Percentiles rank a stretch among this genome's conserved stretches.
Conservation (phyloP, 2,888 invertebrate genomes). For the Lycocerus yunnanus region DNA sequence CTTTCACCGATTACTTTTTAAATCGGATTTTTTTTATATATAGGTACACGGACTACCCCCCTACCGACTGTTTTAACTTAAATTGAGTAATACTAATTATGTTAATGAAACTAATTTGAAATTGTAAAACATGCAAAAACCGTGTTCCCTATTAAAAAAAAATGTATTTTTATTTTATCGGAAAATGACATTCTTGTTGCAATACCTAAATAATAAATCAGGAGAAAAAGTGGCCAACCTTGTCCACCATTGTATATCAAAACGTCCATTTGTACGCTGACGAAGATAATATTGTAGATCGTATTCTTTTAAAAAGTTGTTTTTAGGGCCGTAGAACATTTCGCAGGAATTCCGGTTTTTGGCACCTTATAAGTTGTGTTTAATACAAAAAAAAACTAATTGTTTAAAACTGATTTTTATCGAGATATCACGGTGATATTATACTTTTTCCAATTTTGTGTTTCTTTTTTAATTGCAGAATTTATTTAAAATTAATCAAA, state of each 20-base stretch:
- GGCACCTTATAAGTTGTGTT: conserved; percentile 35
- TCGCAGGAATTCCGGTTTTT: conserved; percentile 38
- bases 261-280: conserved; percentile 26
- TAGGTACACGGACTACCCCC: neutral
- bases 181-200: conserved; percentile 25
- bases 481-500: neutral
- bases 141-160: conserved; percentile 6
- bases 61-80: too few species aligned
- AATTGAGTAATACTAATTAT: conserved; percentile 18
- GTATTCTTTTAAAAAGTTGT: conserved; percentile 26
- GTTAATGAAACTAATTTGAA: conserved; percentile 26
- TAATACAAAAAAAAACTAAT: conserved; percentile 6
- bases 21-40: neutral
- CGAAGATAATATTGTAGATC: conserved; percentile 16
- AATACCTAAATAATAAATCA: conserved; percentile 29
- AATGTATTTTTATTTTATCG: conserved; percentile 28
- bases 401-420: neutral
- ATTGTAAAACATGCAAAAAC: conserved; percentile 27
- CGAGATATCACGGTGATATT: conserved; percentile 10
- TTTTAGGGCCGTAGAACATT: conserved; percentile 35
- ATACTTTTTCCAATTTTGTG: neutral
- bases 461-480: neutral
- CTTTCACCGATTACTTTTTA: neutral
- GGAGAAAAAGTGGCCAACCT: conserved; percentile 30
- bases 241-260: conserved; percentile 30